Evolutionary conservation across 1,140 invertebrate genomes (phyloP), one percentile per base, ranked within the genome.

Genomic region (Ericerus pela): DNA sequence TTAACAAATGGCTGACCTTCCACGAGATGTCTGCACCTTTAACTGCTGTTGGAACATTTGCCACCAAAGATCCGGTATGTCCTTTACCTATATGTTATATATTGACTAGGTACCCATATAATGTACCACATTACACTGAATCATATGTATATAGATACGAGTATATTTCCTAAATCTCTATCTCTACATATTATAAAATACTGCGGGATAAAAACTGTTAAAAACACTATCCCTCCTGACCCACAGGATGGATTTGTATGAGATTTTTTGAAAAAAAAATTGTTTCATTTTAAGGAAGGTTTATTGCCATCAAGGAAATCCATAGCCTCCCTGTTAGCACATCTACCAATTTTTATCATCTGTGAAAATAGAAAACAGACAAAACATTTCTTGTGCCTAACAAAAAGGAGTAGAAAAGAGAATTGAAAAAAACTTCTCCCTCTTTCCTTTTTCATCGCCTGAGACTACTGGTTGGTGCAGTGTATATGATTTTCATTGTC

Each of bases 1-100:
- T 96, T 2, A 81, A 92, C 66, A 69, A 81, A 31, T 97, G 93
- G 93, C 72, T 97, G n/a, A 80, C 82, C 65, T 96, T 87, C 69
- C 94, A 82, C 69, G 79, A 93, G 47, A 87, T 93, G 82, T 76
- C 80, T 30, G 82, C 89, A 29, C 89, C 91, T 43, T 72, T 97
- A 54, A 75, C 88, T 18, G 85, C 85, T 64, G 74, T 95, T 24
- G 91, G 90, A 57, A 90, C 88, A 36, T 76, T 96, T 58, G 79
- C 93, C 26, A 91, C 89, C 37, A 75, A 80, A 60, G 92, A 95
- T 71, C 79, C 83, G 60, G 85, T 88, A 73, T 76, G 75, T 71
- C 36, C 30, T 20, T 8, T 22, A 26, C 2, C 2, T 11, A 54
- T 33, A n/a, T 8, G 31, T n/a, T 33, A 8, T 10, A 10, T 33